These are phyloP conservation scores for Notodonta dromedarius DNA, from an alignment of 2,888 invertebrate genomes.

Conservation along the genomic window DNA sequence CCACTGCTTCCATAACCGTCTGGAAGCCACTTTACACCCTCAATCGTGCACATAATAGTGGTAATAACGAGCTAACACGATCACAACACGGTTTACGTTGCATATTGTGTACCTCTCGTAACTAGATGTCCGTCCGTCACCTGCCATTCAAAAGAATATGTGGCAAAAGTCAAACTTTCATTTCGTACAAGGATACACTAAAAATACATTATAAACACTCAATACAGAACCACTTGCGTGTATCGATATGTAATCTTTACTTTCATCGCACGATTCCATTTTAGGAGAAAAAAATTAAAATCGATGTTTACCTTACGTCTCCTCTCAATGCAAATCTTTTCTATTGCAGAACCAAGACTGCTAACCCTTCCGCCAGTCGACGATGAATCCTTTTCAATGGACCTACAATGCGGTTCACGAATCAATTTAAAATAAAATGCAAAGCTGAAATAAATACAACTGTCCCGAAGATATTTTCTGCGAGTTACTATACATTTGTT, in stretches of 20 bases:
- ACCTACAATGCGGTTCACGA: conserved; percentile 78
- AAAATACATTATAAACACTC: conserved; percentile 81
- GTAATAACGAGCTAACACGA: conserved; percentile 57
- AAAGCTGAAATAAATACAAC: conserved; percentile 84
- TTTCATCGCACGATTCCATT: conserved; percentile 68
- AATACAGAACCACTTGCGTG: conserved; percentile 53
- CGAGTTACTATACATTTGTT: conserved; percentile 85
- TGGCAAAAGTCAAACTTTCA: conserved; percentile 85
- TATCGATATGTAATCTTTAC: conserved; percentile 50
- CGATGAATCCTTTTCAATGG: conserved; percentile 78
- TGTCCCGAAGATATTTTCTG: conserved; percentile 84
- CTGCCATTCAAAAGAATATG: conserved; percentile 84
- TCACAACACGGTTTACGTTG: conserved; percentile 66
- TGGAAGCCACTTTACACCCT: conserved; percentile 51
- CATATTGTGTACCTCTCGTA: conserved; percentile 70
- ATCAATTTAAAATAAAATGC: conserved; percentile 83
- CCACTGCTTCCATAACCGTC: conserved; percentile 56
- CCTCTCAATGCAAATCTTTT: conserved; percentile 82
- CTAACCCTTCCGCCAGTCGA: conserved; percentile 81
- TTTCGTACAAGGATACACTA: conserved; percentile 83
- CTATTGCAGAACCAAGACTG: conserved; percentile 82
- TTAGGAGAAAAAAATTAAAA: conserved; percentile 77
- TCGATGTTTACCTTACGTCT: conserved; percentile 85
- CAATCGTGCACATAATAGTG: conserved; percentile 46
- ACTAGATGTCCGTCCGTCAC: conserved; percentile 80